phyloP scores from a whole-genome alignment of 2,888 invertebrate genomes.

The Caenorhabditis imperialis region DNA sequence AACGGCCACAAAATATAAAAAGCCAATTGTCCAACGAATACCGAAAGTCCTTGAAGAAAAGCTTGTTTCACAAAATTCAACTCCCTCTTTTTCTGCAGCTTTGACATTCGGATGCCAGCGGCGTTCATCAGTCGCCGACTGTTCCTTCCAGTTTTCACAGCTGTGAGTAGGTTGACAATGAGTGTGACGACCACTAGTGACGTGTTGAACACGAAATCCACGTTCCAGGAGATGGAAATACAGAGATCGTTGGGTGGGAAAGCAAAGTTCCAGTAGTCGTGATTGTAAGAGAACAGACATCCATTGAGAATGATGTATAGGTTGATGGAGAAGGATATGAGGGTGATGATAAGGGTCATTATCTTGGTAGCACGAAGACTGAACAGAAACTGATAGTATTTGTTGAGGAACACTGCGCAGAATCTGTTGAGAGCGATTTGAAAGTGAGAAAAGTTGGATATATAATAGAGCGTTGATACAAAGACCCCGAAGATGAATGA shows the following conservation, averaged over 20 bases:
- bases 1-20: constrained; percentile 21
- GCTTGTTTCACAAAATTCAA: constrained; percentile 25
- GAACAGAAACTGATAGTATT: constrained; percentile 21
- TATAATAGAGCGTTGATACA: constrained; percentile 22
- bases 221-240: constrained; percentile 14
- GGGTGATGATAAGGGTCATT: constrained; percentile 3
- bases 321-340: constrained; percentile 6
- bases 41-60: constrained; percentile 23
- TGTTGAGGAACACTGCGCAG: constrained; percentile 20
- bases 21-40: constrained; percentile 22
- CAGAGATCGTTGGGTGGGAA: constrained; percentile 13
- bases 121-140: constrained; percentile 32
- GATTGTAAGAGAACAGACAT: constrained; percentile 22
- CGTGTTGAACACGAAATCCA: constrained; percentile 30
- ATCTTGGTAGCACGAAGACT: constrained; percentile 17
- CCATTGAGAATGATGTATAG: constrained; percentile 15
- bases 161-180: constrained; percentile 17
- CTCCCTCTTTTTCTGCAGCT: constrained; percentile 23
- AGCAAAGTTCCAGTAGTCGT: constrained; percentile 17
- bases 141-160: constrained; percentile 24
- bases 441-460: constrained; percentile 28
- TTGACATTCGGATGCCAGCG: constrained; percentile 32
- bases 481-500: constrained; percentile 14
- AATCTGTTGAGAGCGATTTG: constrained; percentile 27
- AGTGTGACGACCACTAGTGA: constrained; percentile 21